phyloP scores from a whole-genome alignment of 1,140 invertebrate species.

The Latrodectus geometricus region DNA sequence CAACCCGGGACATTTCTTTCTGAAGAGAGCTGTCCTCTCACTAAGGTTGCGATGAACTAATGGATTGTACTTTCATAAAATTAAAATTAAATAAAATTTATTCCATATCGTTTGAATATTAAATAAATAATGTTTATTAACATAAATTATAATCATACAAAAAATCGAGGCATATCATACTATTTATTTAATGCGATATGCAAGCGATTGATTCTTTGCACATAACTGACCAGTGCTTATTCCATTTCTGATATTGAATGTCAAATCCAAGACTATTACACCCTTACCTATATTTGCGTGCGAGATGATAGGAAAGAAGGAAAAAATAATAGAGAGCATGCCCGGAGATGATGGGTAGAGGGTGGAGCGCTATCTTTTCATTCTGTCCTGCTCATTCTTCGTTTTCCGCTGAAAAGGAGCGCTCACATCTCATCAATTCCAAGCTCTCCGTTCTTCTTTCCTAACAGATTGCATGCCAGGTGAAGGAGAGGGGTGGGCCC shows the following conservation, averaged over 20 bases:
- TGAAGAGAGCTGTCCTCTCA: too few relatives aligned
- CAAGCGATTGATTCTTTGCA: too few relatives aligned
- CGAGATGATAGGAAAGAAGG: neutral
- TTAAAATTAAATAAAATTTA: too few relatives aligned
- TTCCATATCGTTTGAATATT: too few relatives aligned
- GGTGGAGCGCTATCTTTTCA: neutral
- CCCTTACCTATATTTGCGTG: constrained; percentile 40
- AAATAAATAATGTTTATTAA: too few relatives aligned
- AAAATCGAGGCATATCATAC: too few relatives aligned
- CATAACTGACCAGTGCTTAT: neutral
- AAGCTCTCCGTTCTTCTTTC: constrained; percentile 14
- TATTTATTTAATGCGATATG: too few relatives aligned
- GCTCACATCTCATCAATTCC: constrained; percentile 55
- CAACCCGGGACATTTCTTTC: too few relatives aligned
- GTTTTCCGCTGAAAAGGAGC: constrained; percentile 35
- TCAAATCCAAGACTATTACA: neutral
- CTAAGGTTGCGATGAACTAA: too few relatives aligned
- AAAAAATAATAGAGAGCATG: neutral
- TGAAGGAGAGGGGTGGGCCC: neutral
- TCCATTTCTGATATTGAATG: neutral
- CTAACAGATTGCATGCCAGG: constrained; percentile 52
- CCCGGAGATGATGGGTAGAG: neutral
- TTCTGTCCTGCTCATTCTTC: constrained; percentile 10
- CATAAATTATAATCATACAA: too few relatives aligned
- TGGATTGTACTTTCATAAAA: too few relatives aligned